These are phyloP conservation scores for Epirrhoe tristata DNA, from an alignment of 2,888 invertebrate genomes.

Conservation along the genomic window DNA sequence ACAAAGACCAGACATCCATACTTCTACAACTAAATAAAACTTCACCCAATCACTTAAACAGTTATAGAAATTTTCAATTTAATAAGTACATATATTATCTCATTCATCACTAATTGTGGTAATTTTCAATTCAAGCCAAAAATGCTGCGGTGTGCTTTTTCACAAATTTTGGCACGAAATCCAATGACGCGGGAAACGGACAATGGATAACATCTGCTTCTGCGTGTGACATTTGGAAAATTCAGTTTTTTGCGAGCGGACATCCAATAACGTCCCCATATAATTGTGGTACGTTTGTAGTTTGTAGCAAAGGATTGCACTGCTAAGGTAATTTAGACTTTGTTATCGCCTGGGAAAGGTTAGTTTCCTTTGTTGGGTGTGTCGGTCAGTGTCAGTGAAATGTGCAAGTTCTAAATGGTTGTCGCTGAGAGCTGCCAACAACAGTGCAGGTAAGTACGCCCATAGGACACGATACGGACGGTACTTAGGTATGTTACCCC, in stretches of 20 bases:
- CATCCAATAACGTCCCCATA: conserved; percentile 41
- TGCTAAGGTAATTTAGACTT: conserved; percentile 16
- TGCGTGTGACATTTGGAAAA: conserved; percentile 40
- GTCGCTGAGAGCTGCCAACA: conserved; percentile 50
- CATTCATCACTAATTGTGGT: conserved; percentile 23
- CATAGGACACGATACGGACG: conserved; percentile 46
- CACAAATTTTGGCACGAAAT: conserved; percentile 42
- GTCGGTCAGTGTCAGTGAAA: conserved; percentile 40
- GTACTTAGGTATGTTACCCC: conserved; percentile 40
- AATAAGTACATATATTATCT: neutral
- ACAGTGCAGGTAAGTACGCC: conserved; percentile 53
- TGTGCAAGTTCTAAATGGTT: conserved; percentile 51
- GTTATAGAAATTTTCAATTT: neutral
- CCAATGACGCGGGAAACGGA: conserved; percentile 35
- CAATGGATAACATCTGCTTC: conserved; percentile 41
- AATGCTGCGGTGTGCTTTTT: conserved; percentile 30
- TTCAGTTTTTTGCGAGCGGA: conserved; percentile 38
- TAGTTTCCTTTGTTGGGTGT: conserved; percentile 27
- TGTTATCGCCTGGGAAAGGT: conserved; percentile 19
- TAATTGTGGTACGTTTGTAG: conserved; percentile 37
- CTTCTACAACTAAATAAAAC: neutral
- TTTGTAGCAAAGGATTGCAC: conserved; percentile 15
- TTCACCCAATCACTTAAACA: neutral
- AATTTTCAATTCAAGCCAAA: conserved; percentile 28
- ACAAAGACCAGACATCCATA: neutral